Evolutionary conservation across 2,797 vertebrate genomes (phyloP), one percentile per base, ranked within the genome.

Genomic region (Bryconaethiops microstoma): DNA sequence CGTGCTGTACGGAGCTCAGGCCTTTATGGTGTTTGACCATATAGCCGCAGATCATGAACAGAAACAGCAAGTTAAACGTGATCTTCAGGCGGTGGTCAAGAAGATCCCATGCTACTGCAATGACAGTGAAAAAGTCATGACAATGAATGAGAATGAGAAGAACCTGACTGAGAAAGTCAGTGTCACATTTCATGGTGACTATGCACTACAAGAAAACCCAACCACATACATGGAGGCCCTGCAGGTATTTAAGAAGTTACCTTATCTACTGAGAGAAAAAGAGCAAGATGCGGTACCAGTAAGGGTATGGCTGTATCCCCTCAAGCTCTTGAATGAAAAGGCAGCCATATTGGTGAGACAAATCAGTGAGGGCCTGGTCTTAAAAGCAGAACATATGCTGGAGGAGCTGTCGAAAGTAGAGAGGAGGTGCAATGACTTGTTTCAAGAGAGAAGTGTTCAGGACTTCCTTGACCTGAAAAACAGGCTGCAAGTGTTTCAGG

Each of bases 281-380:
- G 35, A 35, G 35, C 35, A 81, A 23, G 70, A 84, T 23, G 86
- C 65, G 12, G 82, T 88, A 39, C 86, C 87, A 10, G 16, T 86
- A 23, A 76, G 10, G 16, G 80, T 88, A 65, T 88, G 81, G 84
- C 69, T 87, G 0, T 85, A 87, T 52, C 86, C 88, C 0, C 74
- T 88, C 71, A 45, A 16, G 19, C 45, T 39, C 1, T 60, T 87
- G 57, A 19, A 84, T 63, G 10, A 9, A 0, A 83, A 65, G 8
- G 81, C 81, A 42, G 76, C 82, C 29, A 35, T n/a, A 50, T 16
- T 87, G 45, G 9, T 60, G 73, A 71, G 64, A 59, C 25, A 84
- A 68, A 81, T 86, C 39, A 59, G 19, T 0, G 50, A 40, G 14
- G 42, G 42, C 5, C 48, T 86, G 48, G 42, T 76, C 0, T 69